phyloP scores from a whole-genome alignment of 2,113 vertebrate genomes.

The Coturnix japonica region DNA sequence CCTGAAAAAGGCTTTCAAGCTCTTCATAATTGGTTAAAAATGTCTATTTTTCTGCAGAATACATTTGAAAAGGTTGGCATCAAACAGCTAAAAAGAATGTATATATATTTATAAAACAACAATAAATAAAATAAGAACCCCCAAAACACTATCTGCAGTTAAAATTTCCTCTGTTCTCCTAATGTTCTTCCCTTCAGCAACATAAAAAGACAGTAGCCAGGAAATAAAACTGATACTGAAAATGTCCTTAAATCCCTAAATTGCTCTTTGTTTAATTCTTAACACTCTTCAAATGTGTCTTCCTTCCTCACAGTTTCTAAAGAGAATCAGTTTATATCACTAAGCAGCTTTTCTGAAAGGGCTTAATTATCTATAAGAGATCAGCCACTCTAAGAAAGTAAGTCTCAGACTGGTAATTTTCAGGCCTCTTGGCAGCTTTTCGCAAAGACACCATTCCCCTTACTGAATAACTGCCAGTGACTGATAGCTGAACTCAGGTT shows the following conservation, averaged over 20 bases:
- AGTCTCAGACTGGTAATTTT: conserved; percentile 54
- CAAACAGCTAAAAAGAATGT: not conserved
- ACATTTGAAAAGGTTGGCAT: not conserved
- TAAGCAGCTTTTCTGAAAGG: conserved; percentile 57
- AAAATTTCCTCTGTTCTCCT: accelerated
- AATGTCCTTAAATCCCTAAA: not conserved
- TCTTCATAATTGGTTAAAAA: not conserved
- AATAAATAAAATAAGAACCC: not conserved
- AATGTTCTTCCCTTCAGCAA: accelerated
- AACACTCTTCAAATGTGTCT: not conserved
- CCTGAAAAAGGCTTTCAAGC: not conserved
- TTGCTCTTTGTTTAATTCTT: not conserved
- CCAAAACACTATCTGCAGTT: not conserved
- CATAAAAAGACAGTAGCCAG: not conserved
- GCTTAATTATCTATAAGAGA: conserved; percentile 59
- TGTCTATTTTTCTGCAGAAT: not conserved
- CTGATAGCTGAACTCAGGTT: conserved; percentile 21
- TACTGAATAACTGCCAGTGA: conserved; percentile 7
- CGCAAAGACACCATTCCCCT: conserved; percentile 15
- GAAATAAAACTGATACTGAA: not conserved
- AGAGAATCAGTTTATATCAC: conserved; percentile 52
- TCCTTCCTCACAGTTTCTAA: conserved; percentile 8
- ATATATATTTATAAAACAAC: not conserved
- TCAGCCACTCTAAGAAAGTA: conserved; percentile 43
- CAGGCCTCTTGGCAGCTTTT: conserved; percentile 60